Conservation (phyloP, 2,113 vertebrate genomes). For the Perognathus longimembris region DNA sequence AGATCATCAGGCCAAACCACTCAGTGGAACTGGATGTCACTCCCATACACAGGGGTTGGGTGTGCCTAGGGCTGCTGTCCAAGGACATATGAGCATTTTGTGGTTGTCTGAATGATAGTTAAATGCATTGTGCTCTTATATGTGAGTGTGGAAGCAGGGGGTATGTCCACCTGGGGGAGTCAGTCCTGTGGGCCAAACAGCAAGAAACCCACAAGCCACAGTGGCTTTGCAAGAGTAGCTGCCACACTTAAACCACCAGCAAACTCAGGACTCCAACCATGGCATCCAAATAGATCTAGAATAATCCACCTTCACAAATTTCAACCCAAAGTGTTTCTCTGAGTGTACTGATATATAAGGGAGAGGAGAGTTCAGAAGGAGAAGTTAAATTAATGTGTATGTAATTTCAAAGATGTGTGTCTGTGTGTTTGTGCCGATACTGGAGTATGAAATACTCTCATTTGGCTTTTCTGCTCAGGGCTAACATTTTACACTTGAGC, state of each 20-base stretch:
- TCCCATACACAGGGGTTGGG: neutral
- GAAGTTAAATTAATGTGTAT: conserved; percentile 33
- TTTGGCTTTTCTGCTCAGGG: no score
- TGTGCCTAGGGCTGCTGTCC: conserved; percentile 7
- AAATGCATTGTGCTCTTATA: conserved; percentile 23
- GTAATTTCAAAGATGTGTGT: conserved; percentile 4
- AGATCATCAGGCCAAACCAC: neutral
- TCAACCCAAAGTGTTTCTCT: neutral
- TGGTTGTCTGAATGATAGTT: conserved; percentile 14
- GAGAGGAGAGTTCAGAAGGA: neutral
- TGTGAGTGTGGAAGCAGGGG: neutral
- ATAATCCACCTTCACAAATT: neutral
- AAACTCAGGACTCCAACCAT: neutral
- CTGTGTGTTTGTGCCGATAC: no score
- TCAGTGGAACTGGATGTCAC: neutral
- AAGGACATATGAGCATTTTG: neutral
- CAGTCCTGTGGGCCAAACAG: neutral
- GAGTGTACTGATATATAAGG: neutral
- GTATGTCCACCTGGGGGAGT: neutral
- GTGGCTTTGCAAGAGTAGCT: neutral
- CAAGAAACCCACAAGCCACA: neutral
- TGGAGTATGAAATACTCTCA: no score
- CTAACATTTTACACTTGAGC: no score
- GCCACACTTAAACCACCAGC: neutral
- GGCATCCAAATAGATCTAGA: neutral